phyloP scores from a whole-genome alignment of 2,888 invertebrate genomes.

The Nezara viridula region DNA sequence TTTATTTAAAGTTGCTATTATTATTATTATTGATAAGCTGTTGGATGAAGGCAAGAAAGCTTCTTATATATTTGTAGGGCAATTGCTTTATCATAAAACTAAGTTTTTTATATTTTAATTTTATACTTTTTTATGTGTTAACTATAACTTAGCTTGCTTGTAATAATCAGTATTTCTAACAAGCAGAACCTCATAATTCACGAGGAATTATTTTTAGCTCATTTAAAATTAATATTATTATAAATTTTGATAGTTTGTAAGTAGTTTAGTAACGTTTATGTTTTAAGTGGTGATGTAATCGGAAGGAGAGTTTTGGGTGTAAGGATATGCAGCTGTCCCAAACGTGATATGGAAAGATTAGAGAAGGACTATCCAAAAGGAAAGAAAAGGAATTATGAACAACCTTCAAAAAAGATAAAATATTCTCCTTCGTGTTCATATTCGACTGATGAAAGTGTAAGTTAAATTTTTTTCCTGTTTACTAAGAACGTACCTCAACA shows the following conservation, averaged over 20 bases:
- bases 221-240: neutral
- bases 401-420: constrained; percentile 15
- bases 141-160: too few species aligned
- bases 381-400: constrained; percentile 43
- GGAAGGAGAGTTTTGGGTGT: constrained; percentile 80
- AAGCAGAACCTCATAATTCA: too few species aligned
- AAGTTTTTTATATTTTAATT: too few species aligned
- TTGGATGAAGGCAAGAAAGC: too few species aligned
- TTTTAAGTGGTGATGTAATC: constrained; percentile 70
- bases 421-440: constrained; percentile 27
- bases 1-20: neutral
- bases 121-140: too few species aligned
- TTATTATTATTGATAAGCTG: neutral
- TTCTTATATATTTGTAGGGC: too few species aligned
- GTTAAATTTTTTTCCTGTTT: neutral
- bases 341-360: constrained; percentile 79
- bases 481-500: neutral
- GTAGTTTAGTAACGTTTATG: neutral
- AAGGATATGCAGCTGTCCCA: constrained; percentile 84
- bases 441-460: constrained; percentile 23
- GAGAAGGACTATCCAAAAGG: constrained; percentile 68
- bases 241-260: neutral
- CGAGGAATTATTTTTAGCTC: too few species aligned
- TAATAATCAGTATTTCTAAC: too few species aligned
- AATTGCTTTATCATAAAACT: too few species aligned